A percentile compares a stretch with the other conserved stretches of the same genome.
Conservation (phyloP, 2,888 invertebrate species). For the Neoascia interrupta region DNA sequence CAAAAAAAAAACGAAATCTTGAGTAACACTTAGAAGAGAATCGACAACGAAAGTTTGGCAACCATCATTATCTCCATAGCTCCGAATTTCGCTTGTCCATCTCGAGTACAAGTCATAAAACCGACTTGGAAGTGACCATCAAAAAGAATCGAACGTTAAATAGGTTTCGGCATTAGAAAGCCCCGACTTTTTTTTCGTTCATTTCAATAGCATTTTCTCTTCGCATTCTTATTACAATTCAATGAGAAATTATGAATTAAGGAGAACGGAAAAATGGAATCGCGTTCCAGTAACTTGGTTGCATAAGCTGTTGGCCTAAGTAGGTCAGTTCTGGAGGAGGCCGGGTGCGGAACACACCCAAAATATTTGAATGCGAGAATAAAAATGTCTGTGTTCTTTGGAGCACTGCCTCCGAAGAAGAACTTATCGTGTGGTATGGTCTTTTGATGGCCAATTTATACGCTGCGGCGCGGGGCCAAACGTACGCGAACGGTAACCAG, state of each 20-base stretch:
- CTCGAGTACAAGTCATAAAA: neutral
- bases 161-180: constrained; percentile 48
- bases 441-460: constrained; percentile 43
- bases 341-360: constrained; percentile 23
- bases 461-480: too few species aligned
- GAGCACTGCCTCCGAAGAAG: too few species aligned
- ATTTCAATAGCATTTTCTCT: constrained; percentile 40
- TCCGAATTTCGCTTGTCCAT: too few species aligned
- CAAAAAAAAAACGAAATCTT: constrained; percentile 15
- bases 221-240: constrained; percentile 43
- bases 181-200: constrained; percentile 4
- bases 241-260: constrained; percentile 28
- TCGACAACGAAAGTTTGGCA: constrained; percentile 44
- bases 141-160: constrained; percentile 6
- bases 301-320: constrained; percentile 33
- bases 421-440: constrained; percentile 3
- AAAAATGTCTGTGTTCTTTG: too few species aligned
- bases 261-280: constrained; percentile 7
- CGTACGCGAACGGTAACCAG: constrained; percentile 44
- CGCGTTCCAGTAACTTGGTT: constrained; percentile 40
- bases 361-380: too few species aligned
- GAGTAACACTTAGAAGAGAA: constrained; percentile 19
- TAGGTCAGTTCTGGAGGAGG: constrained; percentile 26
- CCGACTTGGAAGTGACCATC: too few species aligned
- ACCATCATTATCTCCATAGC: neutral